A percentile compares a stretch with the other conserved stretches of the same genome.
These are phyloP conservation scores for Megaptera novaeangliae DNA, from an alignment of 2,113 vertebrate species.

Conservation along the genomic window DNA sequence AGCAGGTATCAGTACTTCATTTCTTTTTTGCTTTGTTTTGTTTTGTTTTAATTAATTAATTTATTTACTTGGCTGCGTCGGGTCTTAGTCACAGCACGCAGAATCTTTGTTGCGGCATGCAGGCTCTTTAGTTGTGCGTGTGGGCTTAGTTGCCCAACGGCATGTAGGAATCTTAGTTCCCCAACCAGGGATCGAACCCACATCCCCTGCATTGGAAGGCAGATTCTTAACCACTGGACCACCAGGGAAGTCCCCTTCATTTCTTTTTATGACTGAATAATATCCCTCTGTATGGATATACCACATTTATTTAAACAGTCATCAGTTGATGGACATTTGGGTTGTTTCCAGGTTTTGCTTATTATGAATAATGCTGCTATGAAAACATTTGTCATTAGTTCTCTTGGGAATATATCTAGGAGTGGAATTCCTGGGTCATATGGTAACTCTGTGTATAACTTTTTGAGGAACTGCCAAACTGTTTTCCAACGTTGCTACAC, in stretches of 20 bases:
- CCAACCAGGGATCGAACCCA: too few species aligned
- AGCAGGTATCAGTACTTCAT: neutral
- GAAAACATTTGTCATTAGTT: neutral
- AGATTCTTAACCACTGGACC: too few species aligned
- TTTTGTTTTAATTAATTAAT: too few species aligned
- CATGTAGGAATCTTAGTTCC: too few species aligned
- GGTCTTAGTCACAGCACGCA: too few species aligned
- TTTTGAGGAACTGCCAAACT: neutral
- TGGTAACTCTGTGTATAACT: neutral
- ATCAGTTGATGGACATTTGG: neutral
- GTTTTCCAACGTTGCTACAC: neutral
- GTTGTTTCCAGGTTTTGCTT: neutral
- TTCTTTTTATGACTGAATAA: neutral
- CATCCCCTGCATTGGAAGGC: too few species aligned
- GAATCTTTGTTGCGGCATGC: too few species aligned
- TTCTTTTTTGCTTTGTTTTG: neutral
- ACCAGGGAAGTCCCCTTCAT: neutral
- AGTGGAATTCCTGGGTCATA: neutral
- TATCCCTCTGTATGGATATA: neutral
- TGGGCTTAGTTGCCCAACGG: too few species aligned
- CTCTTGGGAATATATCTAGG: neutral
- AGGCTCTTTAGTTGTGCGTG: too few species aligned
- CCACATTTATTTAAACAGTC: neutral
- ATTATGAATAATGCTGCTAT: neutral
- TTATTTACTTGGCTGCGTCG: too few species aligned